phyloP scores from a whole-genome alignment of 2,113 vertebrate genomes.

The Gobio gobio region DNA sequence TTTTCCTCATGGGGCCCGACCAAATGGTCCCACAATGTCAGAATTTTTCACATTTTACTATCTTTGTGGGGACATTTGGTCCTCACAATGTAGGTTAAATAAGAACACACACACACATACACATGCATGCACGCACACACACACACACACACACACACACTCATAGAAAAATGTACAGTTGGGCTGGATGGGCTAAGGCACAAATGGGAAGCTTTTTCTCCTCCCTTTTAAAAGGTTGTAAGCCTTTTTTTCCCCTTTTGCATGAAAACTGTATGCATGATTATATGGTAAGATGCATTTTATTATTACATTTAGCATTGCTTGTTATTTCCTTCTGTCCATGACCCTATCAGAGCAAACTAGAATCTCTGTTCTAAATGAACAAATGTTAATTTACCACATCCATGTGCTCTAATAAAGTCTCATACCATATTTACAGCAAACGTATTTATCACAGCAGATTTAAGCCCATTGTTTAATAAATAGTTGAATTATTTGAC shows the following conservation, averaged over 20 bases:
- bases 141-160: not conserved
- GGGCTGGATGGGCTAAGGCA: too few species aligned
- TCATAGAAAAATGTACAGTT: too few species aligned
- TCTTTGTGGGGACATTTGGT: too few species aligned
- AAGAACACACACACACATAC: too few species aligned
- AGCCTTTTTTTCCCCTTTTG: not conserved
- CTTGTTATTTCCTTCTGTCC: not conserved
- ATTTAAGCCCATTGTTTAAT: conserved; percentile 11
- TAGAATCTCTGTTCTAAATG: not conserved
- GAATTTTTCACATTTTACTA: too few species aligned
- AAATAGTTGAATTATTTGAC: not conserved
- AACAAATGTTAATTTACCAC: not conserved
- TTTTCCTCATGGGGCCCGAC: too few species aligned
- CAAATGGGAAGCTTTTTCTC: not conserved
- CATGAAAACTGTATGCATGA: too few species aligned
- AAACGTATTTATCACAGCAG: not conserved
- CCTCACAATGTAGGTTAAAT: too few species aligned
- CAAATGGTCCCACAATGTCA: too few species aligned
- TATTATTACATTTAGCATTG: not conserved
- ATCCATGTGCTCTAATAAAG: not conserved
- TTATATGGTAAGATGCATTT: not conserved
- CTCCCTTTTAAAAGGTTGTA: not conserved
- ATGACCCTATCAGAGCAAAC: not conserved
- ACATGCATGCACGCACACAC: not conserved
- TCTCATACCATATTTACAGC: not conserved